Percentiles rank a stretch among this genome's conserved stretches.
Evolutionary conservation across 2,888 invertebrate species (phyloP).

Genomic region (Melieria omissa): DNA sequence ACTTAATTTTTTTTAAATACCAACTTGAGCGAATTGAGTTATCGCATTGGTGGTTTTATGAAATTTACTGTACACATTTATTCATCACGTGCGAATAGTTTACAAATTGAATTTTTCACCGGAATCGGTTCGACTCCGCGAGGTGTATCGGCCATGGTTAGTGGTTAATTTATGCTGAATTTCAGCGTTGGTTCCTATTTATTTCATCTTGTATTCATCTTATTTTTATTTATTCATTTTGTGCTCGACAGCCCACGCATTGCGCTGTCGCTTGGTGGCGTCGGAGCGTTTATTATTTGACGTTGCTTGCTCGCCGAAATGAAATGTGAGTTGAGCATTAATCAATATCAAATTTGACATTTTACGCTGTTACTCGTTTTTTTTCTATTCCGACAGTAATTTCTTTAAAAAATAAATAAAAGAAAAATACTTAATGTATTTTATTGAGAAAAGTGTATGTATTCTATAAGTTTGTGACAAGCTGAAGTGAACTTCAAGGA

Average conservation of each 20-base stretch:
- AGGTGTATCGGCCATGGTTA: not conserved
- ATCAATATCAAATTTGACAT: conserved; percentile 48
- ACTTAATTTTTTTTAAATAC: not conserved
- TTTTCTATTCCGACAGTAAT: not conserved
- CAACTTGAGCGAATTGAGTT: not conserved
- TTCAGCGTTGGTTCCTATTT: not conserved
- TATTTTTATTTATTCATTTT: conserved; percentile 4
- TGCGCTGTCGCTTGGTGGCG: too few species aligned
- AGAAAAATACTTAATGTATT: not conserved
- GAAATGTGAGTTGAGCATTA: conserved; percentile 44
- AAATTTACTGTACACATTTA: not conserved
- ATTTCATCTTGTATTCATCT: not conserved
- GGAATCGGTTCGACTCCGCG: not conserved
- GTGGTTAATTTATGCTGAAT: conserved; percentile 12
- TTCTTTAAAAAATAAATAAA: not conserved
- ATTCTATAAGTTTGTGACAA: too few species aligned
- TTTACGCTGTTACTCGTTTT: not conserved
- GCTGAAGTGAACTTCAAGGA: too few species aligned
- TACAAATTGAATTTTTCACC: not conserved
- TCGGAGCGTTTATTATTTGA: too few species aligned
- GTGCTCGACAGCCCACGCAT: conserved; percentile 1
- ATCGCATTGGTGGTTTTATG: not conserved
- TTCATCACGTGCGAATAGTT: not conserved
- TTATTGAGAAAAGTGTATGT: not conserved
- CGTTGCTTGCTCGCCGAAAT: too few species aligned